Conservation (phyloP, 2,888 invertebrate genomes). For the Hyles lineata region DNA sequence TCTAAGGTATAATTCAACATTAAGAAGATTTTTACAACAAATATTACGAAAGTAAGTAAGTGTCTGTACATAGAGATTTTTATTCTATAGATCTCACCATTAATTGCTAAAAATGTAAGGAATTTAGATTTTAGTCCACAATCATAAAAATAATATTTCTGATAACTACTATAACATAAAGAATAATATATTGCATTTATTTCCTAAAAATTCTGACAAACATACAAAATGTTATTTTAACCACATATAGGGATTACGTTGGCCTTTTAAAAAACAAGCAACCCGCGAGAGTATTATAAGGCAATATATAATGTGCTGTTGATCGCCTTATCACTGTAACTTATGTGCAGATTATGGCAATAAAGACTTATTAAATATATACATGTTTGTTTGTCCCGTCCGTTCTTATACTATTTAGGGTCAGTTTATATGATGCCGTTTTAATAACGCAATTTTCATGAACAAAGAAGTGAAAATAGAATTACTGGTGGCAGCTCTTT, state of each 20-base stretch:
- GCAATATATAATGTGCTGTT: slow-evolving; percentile 62
- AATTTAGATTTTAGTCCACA: too few relatives aligned
- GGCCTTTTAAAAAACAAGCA: slow-evolving; percentile 54
- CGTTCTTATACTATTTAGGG: neutral
- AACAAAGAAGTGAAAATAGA: too few relatives aligned
- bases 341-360: slow-evolving; percentile 79
- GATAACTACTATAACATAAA: neutral
- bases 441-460: neutral
- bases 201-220: neutral
- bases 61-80: too few relatives aligned
- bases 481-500: too few relatives aligned
- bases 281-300: slow-evolving; percentile 53
- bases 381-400: slow-evolving; percentile 32
- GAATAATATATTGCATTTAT: neutral
- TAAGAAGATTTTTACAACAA: too few relatives aligned
- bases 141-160: too few relatives aligned
- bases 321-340: slow-evolving; percentile 80
- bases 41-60: too few relatives aligned
- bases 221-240: slow-evolving; percentile 1
- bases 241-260: neutral
- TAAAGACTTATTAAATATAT: slow-evolving; percentile 73
- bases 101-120: too few relatives aligned
- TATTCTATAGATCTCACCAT: too few relatives aligned
- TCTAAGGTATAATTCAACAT: too few relatives aligned
- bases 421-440: neutral